These are phyloP conservation scores for Calosoma granatense DNA, from an alignment of 1,140 invertebrate species.

Conservation along the genomic window DNA sequence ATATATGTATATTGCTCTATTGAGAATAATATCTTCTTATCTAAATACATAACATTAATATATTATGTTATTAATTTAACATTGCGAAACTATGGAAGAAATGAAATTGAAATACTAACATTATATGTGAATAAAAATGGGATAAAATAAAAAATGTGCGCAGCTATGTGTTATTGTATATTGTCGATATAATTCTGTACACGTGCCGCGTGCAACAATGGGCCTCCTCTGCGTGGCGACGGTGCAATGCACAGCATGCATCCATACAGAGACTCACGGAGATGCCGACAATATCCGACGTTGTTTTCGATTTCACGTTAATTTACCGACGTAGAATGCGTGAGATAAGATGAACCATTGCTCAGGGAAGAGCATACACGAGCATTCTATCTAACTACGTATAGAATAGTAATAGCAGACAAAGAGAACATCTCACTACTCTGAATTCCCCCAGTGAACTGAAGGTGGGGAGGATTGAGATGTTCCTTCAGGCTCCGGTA, in stretches of 20 bases:
- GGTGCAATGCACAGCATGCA: not conserved
- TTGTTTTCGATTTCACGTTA: constrained; percentile 8
- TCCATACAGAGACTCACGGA: not conserved
- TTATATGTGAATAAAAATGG: too few species aligned
- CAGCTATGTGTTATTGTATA: too few species aligned
- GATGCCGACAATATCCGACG: constrained; percentile 6
- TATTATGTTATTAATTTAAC: too few species aligned
- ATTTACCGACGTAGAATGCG: constrained; percentile 4
- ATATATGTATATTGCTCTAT: too few species aligned
- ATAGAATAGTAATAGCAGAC: not conserved
- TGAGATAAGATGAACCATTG: not conserved
- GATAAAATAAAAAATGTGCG: too few species aligned
- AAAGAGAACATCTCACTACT: not conserved
- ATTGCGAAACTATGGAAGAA: too few species aligned
- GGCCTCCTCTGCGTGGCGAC: not conserved
- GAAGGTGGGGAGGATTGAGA: not conserved
- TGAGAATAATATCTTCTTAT: too few species aligned
- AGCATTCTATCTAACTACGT: not conserved
- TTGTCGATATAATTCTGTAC: too few species aligned
- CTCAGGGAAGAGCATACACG: not conserved
- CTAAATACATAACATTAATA: too few species aligned
- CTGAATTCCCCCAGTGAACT: not conserved
- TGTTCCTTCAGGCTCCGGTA: not conserved
- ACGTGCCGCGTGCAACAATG: too few species aligned
- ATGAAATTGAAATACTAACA: too few species aligned